A percentile compares a stretch with the other conserved stretches of the same genome.
Evolutionary conservation across 1,140 invertebrate genomes (phyloP).

Genomic region (Trichonephila clavata): DNA sequence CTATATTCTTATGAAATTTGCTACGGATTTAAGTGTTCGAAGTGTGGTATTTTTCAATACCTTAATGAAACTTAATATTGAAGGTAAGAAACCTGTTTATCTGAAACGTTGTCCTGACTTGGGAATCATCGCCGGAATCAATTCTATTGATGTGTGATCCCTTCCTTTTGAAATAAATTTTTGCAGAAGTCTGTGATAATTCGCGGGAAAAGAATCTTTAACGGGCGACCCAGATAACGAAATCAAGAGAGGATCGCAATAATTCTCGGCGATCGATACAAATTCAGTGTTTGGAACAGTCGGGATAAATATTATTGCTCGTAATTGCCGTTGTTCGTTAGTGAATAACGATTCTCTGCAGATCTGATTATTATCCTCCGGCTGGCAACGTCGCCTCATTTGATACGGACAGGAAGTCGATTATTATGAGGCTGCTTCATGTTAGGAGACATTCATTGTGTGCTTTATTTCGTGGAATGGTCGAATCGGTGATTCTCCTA

Average conservation of each 20-base stretch:
- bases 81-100: no score
- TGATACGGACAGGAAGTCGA: neutral
- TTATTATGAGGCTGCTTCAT: neutral
- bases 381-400: neutral
- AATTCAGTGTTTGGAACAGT: neutral
- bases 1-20: no score
- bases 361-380: neutral
- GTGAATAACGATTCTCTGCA: neutral
- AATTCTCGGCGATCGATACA: neutral
- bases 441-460: neutral
- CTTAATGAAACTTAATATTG: no score
- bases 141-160: no score
- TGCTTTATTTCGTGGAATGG: neutral
- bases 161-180: no score
- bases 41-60: no score
- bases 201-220: neutral
- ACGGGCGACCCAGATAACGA: neutral
- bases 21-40: no score
- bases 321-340: constrained; percentile 15
- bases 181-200: neutral
- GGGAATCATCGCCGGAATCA: no score
- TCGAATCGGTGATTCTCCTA: neutral
- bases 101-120: no score
- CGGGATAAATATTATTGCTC: neutral
- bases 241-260: neutral